These are phyloP conservation scores for Hoplostethus atlanticus DNA, from an alignment of 2,797 vertebrate genomes.

Conservation along the genomic window DNA sequence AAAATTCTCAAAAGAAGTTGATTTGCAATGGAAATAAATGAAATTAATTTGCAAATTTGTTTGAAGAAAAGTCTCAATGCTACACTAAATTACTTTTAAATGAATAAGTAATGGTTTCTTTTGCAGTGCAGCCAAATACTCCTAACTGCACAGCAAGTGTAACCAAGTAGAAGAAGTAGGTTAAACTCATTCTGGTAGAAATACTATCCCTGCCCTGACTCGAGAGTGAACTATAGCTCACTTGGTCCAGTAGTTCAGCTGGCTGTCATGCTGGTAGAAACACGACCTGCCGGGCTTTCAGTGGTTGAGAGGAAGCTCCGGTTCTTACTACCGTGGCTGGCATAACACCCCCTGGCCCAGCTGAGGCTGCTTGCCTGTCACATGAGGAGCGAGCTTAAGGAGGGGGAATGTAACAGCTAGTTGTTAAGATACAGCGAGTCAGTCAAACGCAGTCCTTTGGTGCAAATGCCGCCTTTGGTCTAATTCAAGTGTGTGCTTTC, in stretches of 20 bases:
- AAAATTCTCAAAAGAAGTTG: neutral
- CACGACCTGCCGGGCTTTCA: constrained; percentile 10
- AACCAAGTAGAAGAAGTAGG: constrained; percentile 6
- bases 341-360: constrained; percentile 3
- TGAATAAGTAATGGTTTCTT: constrained; percentile 2
- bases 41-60: neutral
- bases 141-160: constrained; percentile 21
- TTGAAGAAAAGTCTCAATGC: constrained; percentile 1
- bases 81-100: constrained; percentile 23
- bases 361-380: constrained; percentile 20
- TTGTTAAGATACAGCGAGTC: neutral
- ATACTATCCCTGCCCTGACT: constrained; percentile 16
- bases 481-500: neutral
- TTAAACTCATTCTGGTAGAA: constrained; percentile 13
- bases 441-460: neutral
- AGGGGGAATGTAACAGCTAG: neutral
- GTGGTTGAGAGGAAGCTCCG: neutral
- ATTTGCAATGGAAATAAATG: neutral
- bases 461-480: neutral
- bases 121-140: constrained; percentile 7
- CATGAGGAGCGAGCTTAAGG: neutral
- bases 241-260: constrained; percentile 14
- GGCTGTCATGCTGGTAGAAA: constrained; percentile 21
- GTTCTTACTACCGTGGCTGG: constrained; percentile 16
- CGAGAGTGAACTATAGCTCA: constrained; percentile 11